These are phyloP conservation scores for Pristionchus pacificus DNA, from an alignment of 1,140 invertebrate genomes.

Conservation along the genomic window DNA sequence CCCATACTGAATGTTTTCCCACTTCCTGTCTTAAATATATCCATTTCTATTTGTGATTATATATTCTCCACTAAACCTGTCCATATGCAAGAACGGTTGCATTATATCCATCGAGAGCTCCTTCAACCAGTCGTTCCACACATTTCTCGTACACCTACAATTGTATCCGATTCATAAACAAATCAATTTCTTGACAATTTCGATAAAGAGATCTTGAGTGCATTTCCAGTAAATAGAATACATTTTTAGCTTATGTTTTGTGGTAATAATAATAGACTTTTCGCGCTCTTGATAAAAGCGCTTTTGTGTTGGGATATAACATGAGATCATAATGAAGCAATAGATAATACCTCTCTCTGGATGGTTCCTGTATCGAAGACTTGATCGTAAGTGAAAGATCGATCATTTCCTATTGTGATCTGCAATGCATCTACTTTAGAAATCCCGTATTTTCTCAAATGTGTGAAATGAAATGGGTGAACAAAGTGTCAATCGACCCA, in stretches of 20 bases:
- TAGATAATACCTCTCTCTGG: slow-evolving; percentile 65
- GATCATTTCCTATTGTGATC: slow-evolving; percentile 76
- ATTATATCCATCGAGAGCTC: slow-evolving; percentile 63
- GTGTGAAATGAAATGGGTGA: too few relatives aligned
- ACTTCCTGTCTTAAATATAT: slow-evolving; percentile 73
- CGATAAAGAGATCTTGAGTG: too few relatives aligned
- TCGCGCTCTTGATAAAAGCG: too few relatives aligned
- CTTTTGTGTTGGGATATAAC: too few relatives aligned
- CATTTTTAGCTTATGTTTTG: too few relatives aligned
- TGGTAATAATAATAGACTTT: too few relatives aligned
- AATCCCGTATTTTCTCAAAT: too few relatives aligned
- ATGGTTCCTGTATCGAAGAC: slow-evolving; percentile 70
- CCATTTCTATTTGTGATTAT: not conserved
- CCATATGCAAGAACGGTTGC: slow-evolving; percentile 64
- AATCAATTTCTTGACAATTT: too few relatives aligned
- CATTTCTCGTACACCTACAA: slow-evolving; percentile 70
- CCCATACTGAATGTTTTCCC: slow-evolving; percentile 99
- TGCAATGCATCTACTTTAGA: not conserved
- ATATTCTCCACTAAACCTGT: slow-evolving; percentile 56
- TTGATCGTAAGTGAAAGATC: slow-evolving; percentile 81
- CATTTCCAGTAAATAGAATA: too few relatives aligned
- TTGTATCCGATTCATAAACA: not conserved
- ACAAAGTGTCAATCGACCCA: too few relatives aligned
- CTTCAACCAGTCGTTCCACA: slow-evolving; percentile 70
- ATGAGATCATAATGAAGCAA: not conserved